These are phyloP conservation scores for Noctua comes DNA, from an alignment of 2,888 invertebrate genomes.

Conservation along the genomic window DNA sequence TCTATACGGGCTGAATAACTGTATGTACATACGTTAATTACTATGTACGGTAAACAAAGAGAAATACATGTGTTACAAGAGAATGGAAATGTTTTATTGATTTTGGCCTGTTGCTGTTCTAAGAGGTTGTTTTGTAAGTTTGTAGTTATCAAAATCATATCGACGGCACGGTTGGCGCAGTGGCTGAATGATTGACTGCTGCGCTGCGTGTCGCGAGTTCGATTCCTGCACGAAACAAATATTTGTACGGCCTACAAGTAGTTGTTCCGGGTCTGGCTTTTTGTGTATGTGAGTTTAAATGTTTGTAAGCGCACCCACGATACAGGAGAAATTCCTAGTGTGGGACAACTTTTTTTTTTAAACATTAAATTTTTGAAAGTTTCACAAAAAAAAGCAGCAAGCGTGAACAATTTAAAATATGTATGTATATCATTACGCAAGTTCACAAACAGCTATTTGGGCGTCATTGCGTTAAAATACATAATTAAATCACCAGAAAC, in stretches of 20 bases:
- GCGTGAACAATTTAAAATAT: slow-evolving; percentile 12
- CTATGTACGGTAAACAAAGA: neutral
- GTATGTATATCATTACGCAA: slow-evolving; percentile 37
- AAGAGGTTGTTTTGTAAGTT: neutral
- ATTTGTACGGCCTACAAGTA: too few relatives aligned
- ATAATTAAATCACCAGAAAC: slow-evolving; percentile 47
- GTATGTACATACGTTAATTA: slow-evolving; percentile 2
- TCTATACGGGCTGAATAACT: neutral
- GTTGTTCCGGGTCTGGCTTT: too few relatives aligned
- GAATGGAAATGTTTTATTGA: neutral
- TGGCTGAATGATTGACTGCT: too few relatives aligned
- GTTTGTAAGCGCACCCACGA: too few relatives aligned
- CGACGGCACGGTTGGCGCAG: too few relatives aligned
- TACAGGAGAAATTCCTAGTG: too few relatives aligned
- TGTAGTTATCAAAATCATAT: too few relatives aligned
- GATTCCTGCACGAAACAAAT: too few relatives aligned
- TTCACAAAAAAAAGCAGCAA: slow-evolving; percentile 24
- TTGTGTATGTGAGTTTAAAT: too few relatives aligned
- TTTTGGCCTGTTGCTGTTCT: neutral
- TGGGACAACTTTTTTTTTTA: too few relatives aligned
- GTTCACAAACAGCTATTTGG: slow-evolving; percentile 39
- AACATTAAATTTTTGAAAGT: neutral
- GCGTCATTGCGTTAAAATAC: slow-evolving; percentile 44
- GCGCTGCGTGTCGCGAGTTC: too few relatives aligned
- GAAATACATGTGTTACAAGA: neutral